Base-by-base conservation (phyloP, 2,113 vertebrate species). In the Pollachius pollachius region DNA sequence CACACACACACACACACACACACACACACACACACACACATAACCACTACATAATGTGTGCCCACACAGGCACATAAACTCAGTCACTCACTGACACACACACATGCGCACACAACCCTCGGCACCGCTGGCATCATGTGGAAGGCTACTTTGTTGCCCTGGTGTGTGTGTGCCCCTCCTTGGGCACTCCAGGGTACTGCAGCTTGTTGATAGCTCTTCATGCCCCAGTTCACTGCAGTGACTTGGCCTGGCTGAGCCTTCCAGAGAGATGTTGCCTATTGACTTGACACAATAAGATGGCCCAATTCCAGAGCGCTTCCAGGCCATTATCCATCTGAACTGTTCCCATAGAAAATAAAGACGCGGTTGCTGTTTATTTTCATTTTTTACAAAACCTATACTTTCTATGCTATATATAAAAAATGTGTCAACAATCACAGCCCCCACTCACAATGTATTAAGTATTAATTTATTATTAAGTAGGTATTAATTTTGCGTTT, bases 221-320 rank as follows among this genome's bases (percentile, higher is more conserved):
- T 86, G 89, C 85, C 78, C 84, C 82, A 89, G 71, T 89, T 88
- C 84, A 73, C 85, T 62, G 78, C 63, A 67, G 41, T 82, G 78
- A 79, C 57, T 71, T 21, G 73, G 71, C 80, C 74, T 64, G 67
- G 66, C 37, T 62, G 83, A 85, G 77, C 81, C 69, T 75, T 71
- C 66, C 70, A 76, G 84, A 57, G 77, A 78, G 74, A 83, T 70
- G 81, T 60, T 76, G 70, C 65, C 71, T n/a, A 19, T 73, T 74
- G 73, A 64, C 68, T 75, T 81, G 84, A 85, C 89, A 90, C 70
- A 84, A 73, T 89, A 88, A 76, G 59, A 71, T 82, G 85, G 80
- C 84, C 82, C 78, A 78, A 74, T 88, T 87, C 81, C 86, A 83
- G 83, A 74, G 64, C 64, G 69, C 74, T 64, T 4, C 71, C 71